These are phyloP conservation scores for Alloplasta piceator DNA, from an alignment of 2,888 invertebrate genomes.

Conservation along the genomic window DNA sequence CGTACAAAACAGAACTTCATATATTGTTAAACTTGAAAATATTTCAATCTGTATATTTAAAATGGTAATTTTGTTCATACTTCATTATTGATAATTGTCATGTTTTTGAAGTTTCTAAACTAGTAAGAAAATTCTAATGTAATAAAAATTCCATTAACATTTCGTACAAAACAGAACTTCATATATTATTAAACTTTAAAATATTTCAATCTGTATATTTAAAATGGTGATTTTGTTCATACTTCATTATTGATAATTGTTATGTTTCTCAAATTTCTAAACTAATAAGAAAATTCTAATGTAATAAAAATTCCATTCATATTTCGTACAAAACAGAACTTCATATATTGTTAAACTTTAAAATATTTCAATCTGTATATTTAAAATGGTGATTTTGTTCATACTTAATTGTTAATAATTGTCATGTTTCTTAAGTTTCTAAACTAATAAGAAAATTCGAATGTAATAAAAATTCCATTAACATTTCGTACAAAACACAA, in stretches of 20 bases:
- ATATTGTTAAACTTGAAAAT: not conserved
- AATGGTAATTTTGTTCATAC: not conserved
- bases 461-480: not conserved
- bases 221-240: not conserved
- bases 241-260: too few species aligned
- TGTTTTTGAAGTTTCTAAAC: too few species aligned
- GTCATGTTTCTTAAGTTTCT: too few species aligned
- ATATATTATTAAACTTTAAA: not conserved
- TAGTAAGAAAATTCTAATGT: not conserved
- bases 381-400: not conserved
- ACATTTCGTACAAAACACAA: conserved; percentile 17
- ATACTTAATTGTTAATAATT: too few species aligned
- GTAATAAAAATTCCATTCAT: not conserved
- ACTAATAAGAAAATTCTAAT: not conserved
- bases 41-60: not conserved
- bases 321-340: conserved; percentile 1
- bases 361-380: not conserved
- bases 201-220: not conserved
- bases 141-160: not conserved
- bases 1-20: conserved; percentile 1
- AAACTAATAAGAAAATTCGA: too few species aligned
- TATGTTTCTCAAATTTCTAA: too few species aligned
- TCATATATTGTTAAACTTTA: not conserved
- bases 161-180: conserved; percentile 1
- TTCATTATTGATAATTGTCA: too few species aligned